Evolutionary conservation across 2,113 vertebrate species (phyloP).

Genomic region (Heloderma charlesbogerti): DNA sequence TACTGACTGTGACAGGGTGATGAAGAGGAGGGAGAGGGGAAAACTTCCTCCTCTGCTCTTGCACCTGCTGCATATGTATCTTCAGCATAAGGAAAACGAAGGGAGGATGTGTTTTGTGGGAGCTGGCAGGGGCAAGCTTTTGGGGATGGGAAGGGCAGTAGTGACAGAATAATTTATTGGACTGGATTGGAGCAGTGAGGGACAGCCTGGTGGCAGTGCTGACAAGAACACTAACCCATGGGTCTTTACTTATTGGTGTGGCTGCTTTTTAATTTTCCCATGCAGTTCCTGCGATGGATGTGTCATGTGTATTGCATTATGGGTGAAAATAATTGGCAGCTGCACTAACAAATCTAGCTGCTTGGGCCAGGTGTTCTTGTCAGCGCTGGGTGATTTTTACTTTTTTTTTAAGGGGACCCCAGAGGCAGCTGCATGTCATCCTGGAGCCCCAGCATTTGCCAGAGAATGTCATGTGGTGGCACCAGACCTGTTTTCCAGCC

Average conservation of each 20-base stretch:
- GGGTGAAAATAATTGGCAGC: background rate
- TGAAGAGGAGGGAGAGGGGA: background rate
- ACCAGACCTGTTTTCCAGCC: too few species aligned
- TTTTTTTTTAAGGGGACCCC: too few species aligned
- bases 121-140: background rate
- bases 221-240: too few species aligned
- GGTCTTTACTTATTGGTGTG: too few species aligned
- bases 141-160: background rate
- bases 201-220: background rate
- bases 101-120: background rate
- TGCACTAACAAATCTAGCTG: background rate
- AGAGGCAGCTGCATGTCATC: too few species aligned
- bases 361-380: background rate
- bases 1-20: background rate
- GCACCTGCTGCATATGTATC: too few species aligned
- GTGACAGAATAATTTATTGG: too few species aligned
- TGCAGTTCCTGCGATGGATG: background rate
- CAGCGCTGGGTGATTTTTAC: too few species aligned
- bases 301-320: background rate
- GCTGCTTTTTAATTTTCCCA: background rate
- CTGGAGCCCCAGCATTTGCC: too few species aligned
- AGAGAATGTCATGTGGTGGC: too few species aligned
- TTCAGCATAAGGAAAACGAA: too few species aligned
- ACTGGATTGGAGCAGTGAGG: background rate
- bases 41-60: background rate